Base-by-base conservation (phyloP, 2,113 vertebrate species). In the Micronisus gabar region DNA sequence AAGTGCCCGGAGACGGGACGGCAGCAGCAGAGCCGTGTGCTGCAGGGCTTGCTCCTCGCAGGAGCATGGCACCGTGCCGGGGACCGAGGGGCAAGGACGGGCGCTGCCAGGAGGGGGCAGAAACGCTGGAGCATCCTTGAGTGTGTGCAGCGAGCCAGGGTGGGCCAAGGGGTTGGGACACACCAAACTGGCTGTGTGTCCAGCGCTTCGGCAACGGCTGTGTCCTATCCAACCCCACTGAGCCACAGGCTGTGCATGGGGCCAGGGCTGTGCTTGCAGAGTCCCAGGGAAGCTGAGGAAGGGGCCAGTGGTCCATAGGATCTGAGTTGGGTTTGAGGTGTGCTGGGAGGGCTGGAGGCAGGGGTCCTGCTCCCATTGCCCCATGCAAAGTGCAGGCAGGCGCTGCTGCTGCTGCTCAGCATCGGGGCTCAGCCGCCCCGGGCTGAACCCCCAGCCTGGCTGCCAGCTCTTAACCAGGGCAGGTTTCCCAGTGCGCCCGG, bases 181-280 rank as follows among this genome's bases (percentile, higher is more conserved):
- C 8, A 5, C 15, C 7, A 2, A 1, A 8, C 40, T 10, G 15
- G 43, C 27, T 9, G 48, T 12, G 40, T 4, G 19, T 29, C 20
- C 19, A 7, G 50, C 0, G 0, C 26, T 25, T 40, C 0, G 1
- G 2, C 1, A 4, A 1, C 1, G 17, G 32, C 53, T 21, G 29
- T 3, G 36, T 66, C 66, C 50, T 6, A 0, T 25, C 61, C 45
- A 9, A 6, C 18, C 32, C 34, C 1, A 1, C 41, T 13, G 61
- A 61, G 53, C 78, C 1, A 0, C 4, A 32, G 47, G 22, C 62
- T 11, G 29, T 4, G 7, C 4, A 1, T 1, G 20, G 79, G 45
- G 40, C 36, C 1, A 6, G 36, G 45, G 25, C 47, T 56, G 88
- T 1, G 0, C 32, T 34, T 15, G 34, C 62, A 10, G 52, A 29